Evolutionary conservation across 92 coral and sea anemone species (phyloP).

Genomic region (Desmophyllum pertusum): DNA sequence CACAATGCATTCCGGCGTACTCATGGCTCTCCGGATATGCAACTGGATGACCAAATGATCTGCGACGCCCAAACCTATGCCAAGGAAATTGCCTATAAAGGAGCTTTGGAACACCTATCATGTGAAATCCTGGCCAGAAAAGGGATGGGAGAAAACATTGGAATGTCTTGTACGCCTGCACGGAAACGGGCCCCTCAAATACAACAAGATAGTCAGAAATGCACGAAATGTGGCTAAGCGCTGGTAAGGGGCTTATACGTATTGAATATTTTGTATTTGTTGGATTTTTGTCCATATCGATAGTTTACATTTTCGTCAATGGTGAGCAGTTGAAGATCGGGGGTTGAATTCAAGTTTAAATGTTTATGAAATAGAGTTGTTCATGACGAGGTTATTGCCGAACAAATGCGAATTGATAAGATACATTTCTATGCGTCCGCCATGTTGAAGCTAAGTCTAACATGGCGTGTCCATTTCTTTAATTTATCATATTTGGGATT

Average conservation of each 20-base stretch:
- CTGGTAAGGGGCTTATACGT: conserved; percentile 56
- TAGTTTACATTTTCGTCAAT: too few species aligned
- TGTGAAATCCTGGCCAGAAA: conserved; percentile 45
- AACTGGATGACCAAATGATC: conserved; percentile 66
- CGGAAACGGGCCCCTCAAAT: conserved; percentile 23
- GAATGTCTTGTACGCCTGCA: conserved; percentile 75
- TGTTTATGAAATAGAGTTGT: too few species aligned
- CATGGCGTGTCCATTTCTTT: too few species aligned
- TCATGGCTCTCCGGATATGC: conserved; percentile 72
- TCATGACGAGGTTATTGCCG: too few species aligned
- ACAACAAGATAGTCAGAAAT: conserved; percentile 29
- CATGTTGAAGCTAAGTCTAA: too few species aligned
- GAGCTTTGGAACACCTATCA: conserved; percentile 70
- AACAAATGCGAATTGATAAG: too few species aligned
- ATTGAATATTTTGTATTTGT: background rate
- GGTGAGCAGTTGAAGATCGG: too few species aligned
- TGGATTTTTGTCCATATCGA: background rate
- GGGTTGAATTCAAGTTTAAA: too few species aligned
- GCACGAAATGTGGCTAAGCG: conserved; percentile 67
- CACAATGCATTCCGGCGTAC: conserved; percentile 76
- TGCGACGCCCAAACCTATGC: conserved; percentile 76
- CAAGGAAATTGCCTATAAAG: conserved; percentile 54
- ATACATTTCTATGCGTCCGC: too few species aligned
- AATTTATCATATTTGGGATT: too few species aligned
- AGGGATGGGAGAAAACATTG: conserved; percentile 82